These are phyloP conservation scores for Ormyrus nitidulus DNA, from an alignment of 2,888 invertebrate genomes.

Conservation along the genomic window DNA sequence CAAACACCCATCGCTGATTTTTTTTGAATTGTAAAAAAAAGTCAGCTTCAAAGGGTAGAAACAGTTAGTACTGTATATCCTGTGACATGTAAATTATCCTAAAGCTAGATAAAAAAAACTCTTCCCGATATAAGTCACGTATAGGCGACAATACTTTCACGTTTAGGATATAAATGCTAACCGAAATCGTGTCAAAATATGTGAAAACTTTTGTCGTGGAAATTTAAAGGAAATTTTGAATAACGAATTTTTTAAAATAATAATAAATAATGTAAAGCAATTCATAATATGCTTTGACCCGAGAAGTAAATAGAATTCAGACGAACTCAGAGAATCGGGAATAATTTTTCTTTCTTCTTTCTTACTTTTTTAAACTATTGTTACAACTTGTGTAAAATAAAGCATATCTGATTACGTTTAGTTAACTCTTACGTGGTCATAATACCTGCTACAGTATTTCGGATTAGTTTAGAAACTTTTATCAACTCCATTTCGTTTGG, in stretches of 20 bases:
- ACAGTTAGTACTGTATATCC: slow-evolving; percentile 34
- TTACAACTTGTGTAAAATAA: slow-evolving; percentile 64
- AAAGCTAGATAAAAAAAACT: slow-evolving; percentile 49
- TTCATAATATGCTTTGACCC: slow-evolving; percentile 44
- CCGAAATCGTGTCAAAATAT: slow-evolving; percentile 12
- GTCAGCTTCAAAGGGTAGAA: slow-evolving; percentile 25
- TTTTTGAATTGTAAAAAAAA: slow-evolving; percentile 22
- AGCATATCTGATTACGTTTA: slow-evolving; percentile 66
- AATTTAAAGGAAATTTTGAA: slow-evolving; percentile 38
- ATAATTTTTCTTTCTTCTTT: slow-evolving; percentile 57
- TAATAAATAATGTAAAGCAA: slow-evolving; percentile 37
- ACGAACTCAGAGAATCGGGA: slow-evolving; percentile 42
- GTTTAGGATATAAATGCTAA: slow-evolving; percentile 49
- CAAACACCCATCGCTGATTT: slow-evolving; percentile 52
- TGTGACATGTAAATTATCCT: slow-evolving; percentile 46
- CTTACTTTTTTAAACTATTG: slow-evolving; percentile 61
- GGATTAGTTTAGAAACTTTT: slow-evolving; percentile 71
- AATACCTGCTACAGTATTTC: slow-evolving; percentile 75
- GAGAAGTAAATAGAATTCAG: slow-evolving; percentile 23
- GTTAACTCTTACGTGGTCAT: slow-evolving; percentile 71
- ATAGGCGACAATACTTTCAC: slow-evolving; percentile 54
- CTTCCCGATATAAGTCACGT: slow-evolving; percentile 54
- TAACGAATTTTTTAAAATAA: slow-evolving; percentile 45
- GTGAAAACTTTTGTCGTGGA: slow-evolving; percentile 35
- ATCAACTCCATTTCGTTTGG: slow-evolving; percentile 48